Percentiles rank a stretch among this genome's conserved stretches.
Evolutionary conservation across 92 coral and sea anemone species (phyloP).

Genomic region (Montipora capitata): DNA sequence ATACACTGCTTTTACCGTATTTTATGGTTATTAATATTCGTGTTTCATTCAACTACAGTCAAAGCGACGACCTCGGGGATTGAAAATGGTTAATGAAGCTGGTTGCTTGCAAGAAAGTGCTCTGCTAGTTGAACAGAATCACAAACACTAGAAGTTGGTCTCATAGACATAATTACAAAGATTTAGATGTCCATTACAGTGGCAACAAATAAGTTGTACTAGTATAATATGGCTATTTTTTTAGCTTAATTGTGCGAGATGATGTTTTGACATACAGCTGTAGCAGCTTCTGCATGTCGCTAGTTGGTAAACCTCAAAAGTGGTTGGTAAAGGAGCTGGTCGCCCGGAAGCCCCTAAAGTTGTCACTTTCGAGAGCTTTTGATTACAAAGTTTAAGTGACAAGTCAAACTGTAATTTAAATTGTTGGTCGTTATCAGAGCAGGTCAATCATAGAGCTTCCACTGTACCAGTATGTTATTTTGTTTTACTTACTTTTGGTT

Average conservation of each 20-base stretch:
- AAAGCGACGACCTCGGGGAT: conserved; percentile 44
- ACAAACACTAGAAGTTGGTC: conserved; percentile 54
- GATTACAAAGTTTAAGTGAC: conserved; percentile 58
- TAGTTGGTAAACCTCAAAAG: conserved; percentile 49
- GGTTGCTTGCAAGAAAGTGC: conserved; percentile 51
- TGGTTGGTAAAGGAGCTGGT: conserved; percentile 54
- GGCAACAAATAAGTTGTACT: conserved; percentile 63
- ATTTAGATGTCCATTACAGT: conserved; percentile 52
- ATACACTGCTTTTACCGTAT: conserved; percentile 43
- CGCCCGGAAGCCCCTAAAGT: conserved; percentile 47
- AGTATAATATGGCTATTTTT: conserved; percentile 41
- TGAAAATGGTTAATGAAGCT: conserved; percentile 52
- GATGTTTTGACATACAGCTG: conserved; percentile 30
- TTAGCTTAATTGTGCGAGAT: conserved; percentile 39
- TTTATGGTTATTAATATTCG: conserved; percentile 33
- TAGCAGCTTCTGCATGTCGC: conserved; percentile 47
- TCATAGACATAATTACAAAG: conserved; percentile 48
- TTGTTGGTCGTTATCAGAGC: conserved; percentile 50
- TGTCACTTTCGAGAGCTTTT: conserved; percentile 33
- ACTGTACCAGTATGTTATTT: conserved; percentile 62
- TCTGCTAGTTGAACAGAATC: conserved; percentile 49
- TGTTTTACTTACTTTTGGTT: conserved; percentile 48
- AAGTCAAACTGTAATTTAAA: conserved; percentile 51
- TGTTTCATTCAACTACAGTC: conserved; percentile 44
- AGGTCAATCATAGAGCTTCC: conserved; percentile 54